Evolutionary conservation across 1,140 invertebrate species (phyloP).

Genomic region (Ephestia elutella): DNA sequence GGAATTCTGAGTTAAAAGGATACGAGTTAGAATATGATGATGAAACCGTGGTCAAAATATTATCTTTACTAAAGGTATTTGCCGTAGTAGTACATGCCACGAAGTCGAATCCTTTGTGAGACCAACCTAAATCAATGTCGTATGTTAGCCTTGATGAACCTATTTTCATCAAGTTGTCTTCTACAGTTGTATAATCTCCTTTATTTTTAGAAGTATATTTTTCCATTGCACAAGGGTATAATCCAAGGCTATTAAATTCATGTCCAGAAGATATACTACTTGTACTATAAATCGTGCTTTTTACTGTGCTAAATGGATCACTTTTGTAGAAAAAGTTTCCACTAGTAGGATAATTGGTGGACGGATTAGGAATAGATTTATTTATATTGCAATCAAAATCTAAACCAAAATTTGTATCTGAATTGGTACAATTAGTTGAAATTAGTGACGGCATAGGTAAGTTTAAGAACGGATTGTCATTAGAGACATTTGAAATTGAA

Average conservation of each 20-base stretch:
- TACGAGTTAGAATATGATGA: conserved; percentile 54
- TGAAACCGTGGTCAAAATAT: conserved; percentile 46
- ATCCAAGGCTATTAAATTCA: conserved; percentile 58
- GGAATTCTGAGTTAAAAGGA: conserved; percentile 67
- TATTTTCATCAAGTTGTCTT: conserved; percentile 67
- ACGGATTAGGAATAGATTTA: conserved; percentile 46
- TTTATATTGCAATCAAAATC: conserved; percentile 60
- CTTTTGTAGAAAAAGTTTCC: conserved; percentile 65
- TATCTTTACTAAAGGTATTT: conserved; percentile 57
- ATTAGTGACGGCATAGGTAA: conserved; percentile 50
- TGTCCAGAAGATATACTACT: conserved; percentile 63
- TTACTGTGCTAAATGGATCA: conserved; percentile 55
- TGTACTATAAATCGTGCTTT: conserved; percentile 62
- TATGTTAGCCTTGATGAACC: conserved; percentile 64
- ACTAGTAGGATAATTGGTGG: conserved; percentile 38
- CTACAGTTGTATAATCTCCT: conserved; percentile 53
- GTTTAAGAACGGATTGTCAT: conserved; percentile 61
- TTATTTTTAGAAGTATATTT: conserved; percentile 64
- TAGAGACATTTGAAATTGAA: conserved; percentile 26
- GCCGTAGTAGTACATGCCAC: conserved; percentile 55
- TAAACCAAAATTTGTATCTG: conserved; percentile 50
- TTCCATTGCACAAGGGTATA: conserved; percentile 67
- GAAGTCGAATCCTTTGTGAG: conserved; percentile 67
- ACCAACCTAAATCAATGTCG: conserved; percentile 67
- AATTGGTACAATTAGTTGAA: conserved; percentile 43